phyloP scores from a whole-genome alignment of 2,113 vertebrate species.

The Microcebus jonahi region DNA sequence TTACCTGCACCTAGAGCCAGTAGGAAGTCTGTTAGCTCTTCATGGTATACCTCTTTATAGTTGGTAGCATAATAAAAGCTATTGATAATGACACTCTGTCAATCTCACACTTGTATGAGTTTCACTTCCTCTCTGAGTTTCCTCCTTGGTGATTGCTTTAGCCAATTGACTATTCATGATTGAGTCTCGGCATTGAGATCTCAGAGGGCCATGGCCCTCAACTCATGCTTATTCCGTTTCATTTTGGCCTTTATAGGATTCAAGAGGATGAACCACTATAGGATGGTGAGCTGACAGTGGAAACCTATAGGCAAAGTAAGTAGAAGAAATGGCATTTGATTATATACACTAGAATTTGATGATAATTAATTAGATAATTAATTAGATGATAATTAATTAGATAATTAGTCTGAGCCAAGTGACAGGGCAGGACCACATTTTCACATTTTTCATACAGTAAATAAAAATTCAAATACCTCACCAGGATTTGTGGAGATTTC shows the following conservation, averaged over 20 bases:
- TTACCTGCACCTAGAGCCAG: neutral
- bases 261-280: neutral
- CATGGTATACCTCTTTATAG: neutral
- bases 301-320: neutral
- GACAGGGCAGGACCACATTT: neutral
- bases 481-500: neutral
- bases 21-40: slow-evolving; percentile 25
- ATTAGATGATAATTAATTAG: too few species aligned
- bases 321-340: neutral
- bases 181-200: neutral
- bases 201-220: neutral
- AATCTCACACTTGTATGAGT: neutral
- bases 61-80: slow-evolving; percentile 39
- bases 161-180: neutral
- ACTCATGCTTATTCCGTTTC: slow-evolving; percentile 11
- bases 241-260: neutral
- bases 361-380: too few species aligned
- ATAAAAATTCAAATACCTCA: slow-evolving; percentile 9
- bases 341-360: slow-evolving; percentile 1
- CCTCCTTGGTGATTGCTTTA: slow-evolving; percentile 36
- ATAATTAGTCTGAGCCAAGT: neutral
- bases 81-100: slow-evolving; percentile 17
- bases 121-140: slow-evolving; percentile 2
- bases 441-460: neutral
- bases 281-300: neutral